Evolutionary conservation across 2,797 vertebrate species (phyloP).

Genomic region (Erethizon dorsatum): DNA sequence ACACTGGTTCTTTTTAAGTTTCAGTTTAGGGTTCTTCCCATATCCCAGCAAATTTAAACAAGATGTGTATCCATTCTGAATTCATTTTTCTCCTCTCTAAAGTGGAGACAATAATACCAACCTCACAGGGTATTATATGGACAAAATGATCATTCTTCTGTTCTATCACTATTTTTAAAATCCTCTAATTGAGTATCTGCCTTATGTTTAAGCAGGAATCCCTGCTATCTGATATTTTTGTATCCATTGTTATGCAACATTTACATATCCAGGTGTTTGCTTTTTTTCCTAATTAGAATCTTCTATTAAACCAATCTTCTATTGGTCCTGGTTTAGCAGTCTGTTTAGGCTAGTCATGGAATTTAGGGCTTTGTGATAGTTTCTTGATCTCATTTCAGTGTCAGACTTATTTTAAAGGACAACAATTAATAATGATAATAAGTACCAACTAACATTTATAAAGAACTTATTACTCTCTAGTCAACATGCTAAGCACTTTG

Average conservation of each 20-base stretch:
- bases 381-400: constrained; percentile 24
- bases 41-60: background rate
- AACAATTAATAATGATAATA: constrained; percentile 25
- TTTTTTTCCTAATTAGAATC: background rate
- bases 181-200: background rate
- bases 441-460: background rate
- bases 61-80: background rate
- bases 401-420: constrained; percentile 64
- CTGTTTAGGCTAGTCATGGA: background rate
- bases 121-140: background rate
- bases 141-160: background rate
- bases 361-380: background rate
- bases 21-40: background rate
- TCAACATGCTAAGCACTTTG: constrained; percentile 1
- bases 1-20: background rate
- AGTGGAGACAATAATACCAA: background rate
- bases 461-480: constrained; percentile 3
- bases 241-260: background rate
- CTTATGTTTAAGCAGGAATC: background rate
- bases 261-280: background rate
- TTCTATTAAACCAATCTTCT: background rate
- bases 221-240: background rate
- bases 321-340: background rate
- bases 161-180: background rate
- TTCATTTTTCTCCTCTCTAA: constrained; percentile 36